Percentiles rank a stretch among this genome's conserved stretches.
These are phyloP conservation scores for Psilopsiagon aurifrons DNA, from an alignment of 2,113 vertebrate species.

Conservation along the genomic window DNA sequence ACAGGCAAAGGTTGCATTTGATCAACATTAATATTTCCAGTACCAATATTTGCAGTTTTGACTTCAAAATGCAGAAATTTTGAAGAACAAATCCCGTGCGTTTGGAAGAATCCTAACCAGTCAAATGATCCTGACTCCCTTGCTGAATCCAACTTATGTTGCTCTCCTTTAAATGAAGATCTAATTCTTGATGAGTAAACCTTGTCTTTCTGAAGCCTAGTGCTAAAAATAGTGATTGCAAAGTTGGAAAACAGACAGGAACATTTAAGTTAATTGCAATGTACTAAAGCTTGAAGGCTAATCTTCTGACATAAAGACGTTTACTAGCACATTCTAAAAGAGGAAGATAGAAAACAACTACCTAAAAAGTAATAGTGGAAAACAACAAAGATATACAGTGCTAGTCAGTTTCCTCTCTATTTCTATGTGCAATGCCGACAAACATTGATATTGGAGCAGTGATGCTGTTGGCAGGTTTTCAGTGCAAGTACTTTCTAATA, in stretches of 20 bases:
- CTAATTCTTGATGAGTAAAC: not conserved
- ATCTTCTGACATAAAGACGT: not conserved
- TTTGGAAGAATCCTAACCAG: not conserved
- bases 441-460: not conserved
- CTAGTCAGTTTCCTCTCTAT: not conserved
- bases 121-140: not conserved
- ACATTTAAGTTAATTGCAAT: not conserved
- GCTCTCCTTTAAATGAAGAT: not conserved
- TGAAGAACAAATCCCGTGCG: not conserved
- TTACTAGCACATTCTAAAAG: not conserved
- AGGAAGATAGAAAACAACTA: not conserved
- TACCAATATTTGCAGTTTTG: not conserved
- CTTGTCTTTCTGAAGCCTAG: not conserved
- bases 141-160: not conserved
- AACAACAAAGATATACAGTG: not conserved
- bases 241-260: not conserved
- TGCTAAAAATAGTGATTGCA: not conserved
- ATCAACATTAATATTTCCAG: not conserved
- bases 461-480: not conserved
- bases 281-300: not conserved
- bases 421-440: not conserved
- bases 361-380: not conserved
- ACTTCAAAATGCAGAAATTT: not conserved
- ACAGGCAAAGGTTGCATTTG: not conserved
- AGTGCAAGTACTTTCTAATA: not conserved